Base-by-base conservation (phyloP, 2,888 invertebrate genomes). In the Synergus gifuensis region DNA sequence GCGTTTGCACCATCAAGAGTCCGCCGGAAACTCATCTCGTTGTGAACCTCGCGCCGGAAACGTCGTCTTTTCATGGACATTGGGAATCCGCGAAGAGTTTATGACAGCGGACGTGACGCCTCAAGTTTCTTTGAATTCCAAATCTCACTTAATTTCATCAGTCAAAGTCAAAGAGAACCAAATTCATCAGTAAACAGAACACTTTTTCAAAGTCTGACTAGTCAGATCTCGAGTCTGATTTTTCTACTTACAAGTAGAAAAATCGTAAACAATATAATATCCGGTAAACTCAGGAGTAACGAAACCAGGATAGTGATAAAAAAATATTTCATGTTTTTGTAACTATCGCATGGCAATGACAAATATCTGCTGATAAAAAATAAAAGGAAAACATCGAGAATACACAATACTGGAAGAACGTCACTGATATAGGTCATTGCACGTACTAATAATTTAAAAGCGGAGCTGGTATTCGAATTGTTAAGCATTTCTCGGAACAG, bases 11-110 rank as follows among this genome's bases (percentile, higher is more conserved):
- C 16, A 54, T 42, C n/a, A 69, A 80, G 79, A 81, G 82, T 78
- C 79, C 81, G 83, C 87, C 86, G 86, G 86, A 87, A 87, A 85
- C 84, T 84, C 83, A 79, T 83, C 83, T 80, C 80, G 78, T 81
- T 81, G 80, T 80, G 62, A 58, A 80, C 78, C 82, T 82, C 76
- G 79, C 79, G 64, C 78, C 67, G 78, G 80, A 79, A 63, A 63
- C 76, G 63, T 79, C 76, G 60, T 67, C 49, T 77, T 80, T 49
- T 69, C 69, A 69, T 69, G 49, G 69, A 49, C 49, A 49, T 49
- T 69, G 46, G 49, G 28, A 69, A 69, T 69, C 49, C 28, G 69
- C 28, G 28, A 69, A 40, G 28, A 69, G 22, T 49, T 69, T 18
- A 12, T 44, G 28, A 69, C 49, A 69, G 28, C 46, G 28, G 12